These are phyloP conservation scores for Drosophila littoralis DNA, from an alignment of 1,140 invertebrate species.

Conservation along the genomic window DNA sequence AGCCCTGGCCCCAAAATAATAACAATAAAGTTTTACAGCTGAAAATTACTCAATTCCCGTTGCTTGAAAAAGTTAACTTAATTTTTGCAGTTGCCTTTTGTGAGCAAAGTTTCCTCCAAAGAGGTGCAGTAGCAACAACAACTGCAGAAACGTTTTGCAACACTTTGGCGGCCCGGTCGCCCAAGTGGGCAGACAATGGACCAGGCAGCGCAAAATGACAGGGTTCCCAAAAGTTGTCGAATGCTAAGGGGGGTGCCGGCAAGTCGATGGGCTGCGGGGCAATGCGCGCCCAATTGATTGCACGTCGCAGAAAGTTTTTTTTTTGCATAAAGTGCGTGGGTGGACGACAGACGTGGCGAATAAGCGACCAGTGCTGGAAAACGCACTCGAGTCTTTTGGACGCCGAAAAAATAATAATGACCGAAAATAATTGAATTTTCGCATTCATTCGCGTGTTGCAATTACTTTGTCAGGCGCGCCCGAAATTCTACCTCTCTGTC, in stretches of 20 bases:
- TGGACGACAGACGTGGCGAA: background rate
- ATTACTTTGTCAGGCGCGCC: conserved; percentile 51
- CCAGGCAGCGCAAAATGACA: conserved; percentile 29
- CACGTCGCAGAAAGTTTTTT: conserved; percentile 49
- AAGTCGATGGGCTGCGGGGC: conserved; percentile 5
- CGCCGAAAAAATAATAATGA: conserved; percentile 46
- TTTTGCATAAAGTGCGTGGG: conserved; percentile 49
- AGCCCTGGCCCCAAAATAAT: conserved; percentile 65
- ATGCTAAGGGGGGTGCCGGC: background rate
- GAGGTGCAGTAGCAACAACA: conserved; percentile 47
- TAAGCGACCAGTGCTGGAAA: conserved; percentile 41
- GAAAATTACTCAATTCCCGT: conserved; percentile 80
- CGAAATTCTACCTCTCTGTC: background rate
- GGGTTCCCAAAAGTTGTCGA: conserved; percentile 17
- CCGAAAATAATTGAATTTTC: conserved; percentile 75
- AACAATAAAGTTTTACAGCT: conserved; percentile 80
- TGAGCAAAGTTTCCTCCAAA: conserved; percentile 55
- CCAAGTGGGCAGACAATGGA: conserved; percentile 18
- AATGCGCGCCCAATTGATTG: conserved; percentile 63
- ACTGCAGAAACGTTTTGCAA: conserved; percentile 60
- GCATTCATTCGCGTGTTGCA: conserved; percentile 65
- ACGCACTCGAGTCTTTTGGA: conserved; percentile 39
- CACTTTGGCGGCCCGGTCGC: conserved; percentile 50
- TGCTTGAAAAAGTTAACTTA: conserved; percentile 78
- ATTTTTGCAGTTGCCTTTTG: conserved; percentile 77